phyloP scores from a whole-genome alignment of 2,888 invertebrate genomes.

The Cetonia aurata region DNA sequence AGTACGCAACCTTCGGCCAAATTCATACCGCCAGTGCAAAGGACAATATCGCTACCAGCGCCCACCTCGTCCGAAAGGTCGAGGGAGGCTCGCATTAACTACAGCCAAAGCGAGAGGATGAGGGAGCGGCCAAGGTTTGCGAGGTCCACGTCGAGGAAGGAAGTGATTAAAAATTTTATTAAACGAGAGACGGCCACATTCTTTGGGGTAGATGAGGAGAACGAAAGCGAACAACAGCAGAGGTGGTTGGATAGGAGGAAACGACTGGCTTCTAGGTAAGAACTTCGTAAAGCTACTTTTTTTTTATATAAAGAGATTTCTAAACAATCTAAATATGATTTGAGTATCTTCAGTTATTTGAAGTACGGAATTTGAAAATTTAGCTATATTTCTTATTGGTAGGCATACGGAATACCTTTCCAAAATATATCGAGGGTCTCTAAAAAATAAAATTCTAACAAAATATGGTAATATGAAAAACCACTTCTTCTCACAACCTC shows the following conservation, averaged over 20 bases:
- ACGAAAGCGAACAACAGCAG: constrained; percentile 79
- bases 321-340: neutral
- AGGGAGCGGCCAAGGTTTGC: constrained; percentile 63
- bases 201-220: constrained; percentile 86
- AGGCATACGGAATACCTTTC: too few species aligned
- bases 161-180: constrained; percentile 74
- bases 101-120: constrained; percentile 63
- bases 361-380: too few species aligned
- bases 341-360: too few species aligned
- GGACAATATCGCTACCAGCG: constrained; percentile 55
- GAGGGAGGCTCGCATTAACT: constrained; percentile 55
- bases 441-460: too few species aligned
- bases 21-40: constrained; percentile 54
- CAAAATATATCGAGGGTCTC: too few species aligned
- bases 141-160: constrained; percentile 65
- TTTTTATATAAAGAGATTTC: too few species aligned
- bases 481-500: too few species aligned
- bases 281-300: constrained; percentile 49
- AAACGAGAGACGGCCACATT: constrained; percentile 86
- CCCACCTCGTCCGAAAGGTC: constrained; percentile 52
- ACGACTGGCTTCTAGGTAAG: constrained; percentile 80
- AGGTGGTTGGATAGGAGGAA: constrained; percentile 86
- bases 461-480: too few species aligned
- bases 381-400: too few species aligned
- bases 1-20: constrained; percentile 34